Conservation (phyloP, 2,888 invertebrate genomes). For the Drosophila mulleri region DNA sequence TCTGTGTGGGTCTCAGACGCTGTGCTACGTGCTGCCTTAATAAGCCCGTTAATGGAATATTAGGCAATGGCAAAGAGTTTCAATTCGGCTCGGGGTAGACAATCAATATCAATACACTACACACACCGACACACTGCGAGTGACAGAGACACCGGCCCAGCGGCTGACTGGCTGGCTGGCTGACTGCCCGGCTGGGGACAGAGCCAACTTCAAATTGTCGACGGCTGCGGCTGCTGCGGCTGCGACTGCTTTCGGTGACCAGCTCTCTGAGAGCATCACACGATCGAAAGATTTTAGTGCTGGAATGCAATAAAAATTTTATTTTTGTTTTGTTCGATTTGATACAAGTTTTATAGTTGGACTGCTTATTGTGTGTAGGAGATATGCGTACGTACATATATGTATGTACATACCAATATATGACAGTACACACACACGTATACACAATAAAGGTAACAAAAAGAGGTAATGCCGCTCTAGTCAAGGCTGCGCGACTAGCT, state of each 20-base stretch:
- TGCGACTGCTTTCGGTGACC: slow-evolving; percentile 40
- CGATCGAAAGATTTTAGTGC: slow-evolving; percentile 79
- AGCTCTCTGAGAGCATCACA: slow-evolving; percentile 61
- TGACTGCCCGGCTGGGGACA: slow-evolving; percentile 22
- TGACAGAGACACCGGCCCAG: slow-evolving; percentile 9
- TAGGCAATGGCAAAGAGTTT: slow-evolving; percentile 77
- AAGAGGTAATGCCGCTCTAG: background rate
- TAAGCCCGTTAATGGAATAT: slow-evolving; percentile 81
- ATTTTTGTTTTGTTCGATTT: slow-evolving; percentile 79
- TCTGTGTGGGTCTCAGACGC: slow-evolving; percentile 56
- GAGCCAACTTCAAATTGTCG: slow-evolving; percentile 38
- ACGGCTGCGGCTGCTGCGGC: slow-evolving; percentile 16
- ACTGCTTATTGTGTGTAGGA: slow-evolving; percentile 78
- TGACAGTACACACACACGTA: slow-evolving; percentile 29
- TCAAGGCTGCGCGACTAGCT: background rate
- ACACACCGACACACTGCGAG: slow-evolving; percentile 62
- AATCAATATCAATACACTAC: slow-evolving; percentile 63
- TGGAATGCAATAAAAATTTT: slow-evolving; percentile 79
- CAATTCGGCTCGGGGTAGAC: slow-evolving; percentile 50
- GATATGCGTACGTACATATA: slow-evolving; percentile 41
- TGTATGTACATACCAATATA: slow-evolving; percentile 24
- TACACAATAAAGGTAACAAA: background rate
- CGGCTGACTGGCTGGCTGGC: background rate
- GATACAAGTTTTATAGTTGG: slow-evolving; percentile 81
- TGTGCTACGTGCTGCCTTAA: slow-evolving; percentile 74